Base-by-base conservation (phyloP, 2,113 vertebrate species). In the Martes martes region DNA sequence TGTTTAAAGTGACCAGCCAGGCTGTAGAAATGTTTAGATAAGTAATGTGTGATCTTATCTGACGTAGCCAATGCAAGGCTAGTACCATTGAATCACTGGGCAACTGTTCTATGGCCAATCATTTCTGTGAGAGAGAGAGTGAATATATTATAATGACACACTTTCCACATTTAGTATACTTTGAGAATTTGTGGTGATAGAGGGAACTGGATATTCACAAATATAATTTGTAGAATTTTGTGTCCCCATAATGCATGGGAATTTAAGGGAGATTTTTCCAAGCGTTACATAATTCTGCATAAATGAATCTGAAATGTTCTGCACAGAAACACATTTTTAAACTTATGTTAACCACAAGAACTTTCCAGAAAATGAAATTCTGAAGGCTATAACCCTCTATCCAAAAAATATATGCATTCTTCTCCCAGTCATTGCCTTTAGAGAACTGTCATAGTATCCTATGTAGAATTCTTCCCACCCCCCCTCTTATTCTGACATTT, bases 361-460 rank as follows among this genome's bases (percentile, higher is more conserved):
- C 81, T 95, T 90, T 87, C 93, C 52, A 69, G 69, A 94, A 96
- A 94, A 88, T 67, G 47, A 96, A 76, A 89, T 71, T 93, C 45
- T 85, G 11, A 95, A 93, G 84, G 45, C 39, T 52, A 19, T 89
- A 78, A 65, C 16, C 33, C 47, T 94, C 36, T 31, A 47, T 71
- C 11, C 28, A 92, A 87, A 87, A 94, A 97, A 95, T 95, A 80
- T 50, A 65, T 88, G 7, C 28, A 9, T 65, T 92, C 73, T 96
- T 96, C 55, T 78, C 67, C 57, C 5, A 87, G 63, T 76, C 87
- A n/a, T 42, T 85, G 26, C n/a, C n/a, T 52, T 83, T 86, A 82
- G 14, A 78, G 42, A 96, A 86, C 18, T 92, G 19, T 52, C 59
- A 45, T 31, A 28, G 61, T 24, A 42, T 5, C 7, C 45, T 33